Base-by-base conservation (phyloP, 2,888 invertebrate genomes). In the Pyrgus malvae region DNA sequence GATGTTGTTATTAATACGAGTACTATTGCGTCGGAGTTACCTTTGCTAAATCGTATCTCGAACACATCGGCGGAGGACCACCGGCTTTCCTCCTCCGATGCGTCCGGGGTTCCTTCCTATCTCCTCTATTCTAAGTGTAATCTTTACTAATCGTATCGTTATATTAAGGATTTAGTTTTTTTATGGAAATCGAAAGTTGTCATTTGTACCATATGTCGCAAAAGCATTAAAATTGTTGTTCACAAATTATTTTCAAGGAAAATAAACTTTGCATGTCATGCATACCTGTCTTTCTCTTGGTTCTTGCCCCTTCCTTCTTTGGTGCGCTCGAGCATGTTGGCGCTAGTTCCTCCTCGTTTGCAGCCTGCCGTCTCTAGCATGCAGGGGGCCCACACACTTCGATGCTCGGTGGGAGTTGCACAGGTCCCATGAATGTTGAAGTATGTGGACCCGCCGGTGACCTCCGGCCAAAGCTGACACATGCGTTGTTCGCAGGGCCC, bases 401-500 rank as follows among this genome's bases (percentile, higher is more conserved):
- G 44, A 44, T 44, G 14, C n/a, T 11, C 19, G 8, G 16, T 17
- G 16, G 9, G 8, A 37, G 8, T 0, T 7, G 2, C 1, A 17
- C n/a, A n/a, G n/a, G n/a, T n/a, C n/a, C n/a, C n/a, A 17, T 17
- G 17, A 3, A 14, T 37, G 17, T 37, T 21, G 49, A 5, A 31
- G 40, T 27, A 40, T 16, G 40, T 19, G 16, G 16, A 8, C 1
- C 33, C 7, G 14, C 8, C 12, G 21, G 19, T 7, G 19, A 5
- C 7, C 14, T 31, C 33, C 19, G 38, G 11, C 29, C 33, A 49
- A 33, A 17, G 67, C 68, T 78, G 61, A 80, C 70, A 53, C 56
- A 62, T 71, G 63, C 83, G 88, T 92, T 92, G 86, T 92, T 92
- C 78, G 89, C 94, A 97, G 97, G 97, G 97, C 82, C 95, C 96